Percentiles rank a stretch among this genome's conserved stretches.
These are phyloP conservation scores for Cynopterus brachyotis DNA, from an alignment of 2,113 vertebrate genomes.

Conservation along the genomic window DNA sequence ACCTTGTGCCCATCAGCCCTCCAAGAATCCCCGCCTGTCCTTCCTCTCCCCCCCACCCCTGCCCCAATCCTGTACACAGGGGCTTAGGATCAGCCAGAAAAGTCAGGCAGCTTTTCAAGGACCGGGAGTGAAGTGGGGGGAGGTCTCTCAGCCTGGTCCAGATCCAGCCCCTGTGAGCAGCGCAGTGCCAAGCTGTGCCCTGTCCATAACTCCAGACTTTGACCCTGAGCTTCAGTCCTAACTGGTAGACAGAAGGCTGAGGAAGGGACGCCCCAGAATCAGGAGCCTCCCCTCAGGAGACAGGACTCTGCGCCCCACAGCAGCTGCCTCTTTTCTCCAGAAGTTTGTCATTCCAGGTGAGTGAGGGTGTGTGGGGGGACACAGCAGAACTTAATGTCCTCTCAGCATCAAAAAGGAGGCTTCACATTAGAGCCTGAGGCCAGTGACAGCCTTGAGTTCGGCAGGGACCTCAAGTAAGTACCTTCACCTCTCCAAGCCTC, in stretches of 20 bases:
- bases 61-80: background rate
- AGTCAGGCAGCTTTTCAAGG: conserved; percentile 66
- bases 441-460: background rate
- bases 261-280: background rate
- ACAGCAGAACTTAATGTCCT: background rate
- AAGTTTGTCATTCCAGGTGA: conserved; percentile 4
- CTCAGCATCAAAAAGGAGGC: background rate
- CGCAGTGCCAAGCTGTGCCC: background rate
- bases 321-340: background rate
- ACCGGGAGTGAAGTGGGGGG: background rate
- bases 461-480: background rate
- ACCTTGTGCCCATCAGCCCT: conserved; percentile 48
- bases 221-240: conserved; percentile 39
- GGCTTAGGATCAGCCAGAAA: conserved; percentile 59
- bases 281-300: background rate
- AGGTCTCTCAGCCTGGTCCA: background rate
- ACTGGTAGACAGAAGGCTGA: background rate
- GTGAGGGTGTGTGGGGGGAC: background rate
- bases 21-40: background rate
- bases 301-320: background rate
- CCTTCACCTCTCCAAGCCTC: background rate
- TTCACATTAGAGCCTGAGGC: background rate
- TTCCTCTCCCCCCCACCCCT: background rate
- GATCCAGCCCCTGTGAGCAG: background rate
- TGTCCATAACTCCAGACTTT: conserved; percentile 49